Conservation (phyloP, 2,113 vertebrate genomes). For the Neolamprologus sp. region DNA sequence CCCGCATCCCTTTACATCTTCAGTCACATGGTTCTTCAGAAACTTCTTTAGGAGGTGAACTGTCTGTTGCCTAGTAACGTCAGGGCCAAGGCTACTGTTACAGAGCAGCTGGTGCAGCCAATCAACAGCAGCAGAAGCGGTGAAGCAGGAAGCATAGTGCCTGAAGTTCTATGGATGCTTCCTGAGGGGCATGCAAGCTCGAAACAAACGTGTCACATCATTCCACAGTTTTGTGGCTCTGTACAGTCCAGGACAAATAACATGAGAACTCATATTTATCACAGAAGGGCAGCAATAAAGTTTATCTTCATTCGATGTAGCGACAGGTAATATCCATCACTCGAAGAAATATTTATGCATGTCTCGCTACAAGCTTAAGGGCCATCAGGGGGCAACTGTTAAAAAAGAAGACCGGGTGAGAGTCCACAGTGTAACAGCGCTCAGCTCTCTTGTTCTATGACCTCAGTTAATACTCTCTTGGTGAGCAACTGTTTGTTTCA, state of each 20-base stretch:
- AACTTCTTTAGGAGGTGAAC: constrained; percentile 89
- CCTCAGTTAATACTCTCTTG: not conserved
- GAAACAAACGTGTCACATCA: constrained; percentile 85
- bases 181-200: constrained; percentile 83
- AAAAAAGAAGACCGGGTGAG: not conserved
- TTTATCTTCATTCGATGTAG: not conserved
- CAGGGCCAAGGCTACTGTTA: constrained; percentile 83
- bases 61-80: constrained; percentile 88
- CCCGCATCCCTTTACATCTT: constrained; percentile 80
- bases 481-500: not conserved
- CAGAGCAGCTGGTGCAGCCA: constrained; percentile 83
- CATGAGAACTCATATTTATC: constrained; percentile 35
- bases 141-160: constrained; percentile 80
- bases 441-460: not conserved
- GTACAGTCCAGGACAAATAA: constrained; percentile 51
- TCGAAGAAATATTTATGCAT: not conserved
- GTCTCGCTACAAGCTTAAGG: not conserved
- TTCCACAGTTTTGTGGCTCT: constrained; percentile 78
- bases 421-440: not conserved
- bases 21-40: constrained; percentile 91
- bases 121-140: constrained; percentile 78
- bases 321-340: not conserved
- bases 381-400: not conserved
- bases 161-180: constrained; percentile 85
- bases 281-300: not conserved